phyloP scores from a whole-genome alignment of 2,888 invertebrate genomes.

The Mycalesis mineus region DNA sequence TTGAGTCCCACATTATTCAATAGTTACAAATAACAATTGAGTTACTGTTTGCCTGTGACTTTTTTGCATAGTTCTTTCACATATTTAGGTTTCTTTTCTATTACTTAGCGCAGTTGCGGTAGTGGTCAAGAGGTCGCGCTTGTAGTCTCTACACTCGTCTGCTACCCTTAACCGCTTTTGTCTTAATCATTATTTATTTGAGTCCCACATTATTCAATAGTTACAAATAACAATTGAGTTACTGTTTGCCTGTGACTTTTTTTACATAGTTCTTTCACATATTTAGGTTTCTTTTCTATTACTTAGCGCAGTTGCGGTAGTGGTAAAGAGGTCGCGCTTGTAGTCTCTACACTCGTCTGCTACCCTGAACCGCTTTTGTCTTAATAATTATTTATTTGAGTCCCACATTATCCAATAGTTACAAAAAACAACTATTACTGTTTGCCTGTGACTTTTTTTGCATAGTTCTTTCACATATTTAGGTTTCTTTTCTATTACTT shows the following conservation, averaged over 20 bases:
- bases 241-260: neutral
- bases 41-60: neutral
- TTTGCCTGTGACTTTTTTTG: too few relatives aligned
- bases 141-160: slow-evolving; percentile 13
- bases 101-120: too few relatives aligned
- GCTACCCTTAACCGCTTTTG: slow-evolving; percentile 12
- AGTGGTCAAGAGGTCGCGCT: slow-evolving; percentile 13
- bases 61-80: neutral
- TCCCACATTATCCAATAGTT: neutral
- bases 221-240: neutral
- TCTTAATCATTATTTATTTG: neutral
- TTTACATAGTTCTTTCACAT: too few relatives aligned
- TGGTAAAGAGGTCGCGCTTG: slow-evolving; percentile 14
- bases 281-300: too few relatives aligned
- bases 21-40: neutral
- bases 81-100: too few relatives aligned
- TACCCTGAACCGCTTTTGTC: slow-evolving; percentile 11
- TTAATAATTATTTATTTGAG: neutral
- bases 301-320: too few relatives aligned
- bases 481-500: too few relatives aligned
- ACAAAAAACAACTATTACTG: neutral
- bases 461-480: too few relatives aligned
- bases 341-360: slow-evolving; percentile 12
- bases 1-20: neutral
- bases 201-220: neutral